Evolutionary conservation across 2,113 vertebrate species (phyloP).

Genomic region (Corythornis cristatus): DNA sequence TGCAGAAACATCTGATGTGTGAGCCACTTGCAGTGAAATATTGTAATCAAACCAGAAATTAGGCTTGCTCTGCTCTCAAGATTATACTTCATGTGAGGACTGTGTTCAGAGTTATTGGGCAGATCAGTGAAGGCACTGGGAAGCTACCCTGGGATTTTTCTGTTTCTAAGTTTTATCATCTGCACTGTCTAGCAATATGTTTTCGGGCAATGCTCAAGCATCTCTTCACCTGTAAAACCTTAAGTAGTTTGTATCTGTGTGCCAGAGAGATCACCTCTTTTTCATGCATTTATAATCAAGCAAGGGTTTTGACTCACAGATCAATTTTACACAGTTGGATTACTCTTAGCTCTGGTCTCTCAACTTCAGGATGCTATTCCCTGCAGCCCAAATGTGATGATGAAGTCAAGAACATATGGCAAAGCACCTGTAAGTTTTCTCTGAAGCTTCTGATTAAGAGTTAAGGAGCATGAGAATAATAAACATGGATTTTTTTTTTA

Average conservation of each 20-base stretch:
- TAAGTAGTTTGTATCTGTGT: not conserved
- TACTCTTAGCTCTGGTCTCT: not conserved
- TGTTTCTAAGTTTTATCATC: not conserved
- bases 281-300: not conserved
- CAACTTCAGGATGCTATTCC: not conserved
- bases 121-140: not conserved
- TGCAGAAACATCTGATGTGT: not conserved
- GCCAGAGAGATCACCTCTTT: not conserved
- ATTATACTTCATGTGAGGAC: not conserved
- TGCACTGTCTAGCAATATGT: not conserved
- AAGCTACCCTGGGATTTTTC: not conserved
- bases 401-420: not conserved
- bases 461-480: not conserved
- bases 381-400: not conserved
- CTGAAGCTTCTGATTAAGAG: not conserved
- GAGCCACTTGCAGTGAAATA: not conserved
- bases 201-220: not conserved
- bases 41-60: not conserved
- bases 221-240: not conserved
- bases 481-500: not conserved
- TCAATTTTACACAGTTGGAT: not conserved
- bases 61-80: not conserved
- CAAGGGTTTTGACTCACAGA: not conserved
- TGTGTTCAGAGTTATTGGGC: not conserved
- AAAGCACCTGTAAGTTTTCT: not conserved